Base-by-base conservation (phyloP, 2,888 invertebrate species). In the Dusona sp. region DNA sequence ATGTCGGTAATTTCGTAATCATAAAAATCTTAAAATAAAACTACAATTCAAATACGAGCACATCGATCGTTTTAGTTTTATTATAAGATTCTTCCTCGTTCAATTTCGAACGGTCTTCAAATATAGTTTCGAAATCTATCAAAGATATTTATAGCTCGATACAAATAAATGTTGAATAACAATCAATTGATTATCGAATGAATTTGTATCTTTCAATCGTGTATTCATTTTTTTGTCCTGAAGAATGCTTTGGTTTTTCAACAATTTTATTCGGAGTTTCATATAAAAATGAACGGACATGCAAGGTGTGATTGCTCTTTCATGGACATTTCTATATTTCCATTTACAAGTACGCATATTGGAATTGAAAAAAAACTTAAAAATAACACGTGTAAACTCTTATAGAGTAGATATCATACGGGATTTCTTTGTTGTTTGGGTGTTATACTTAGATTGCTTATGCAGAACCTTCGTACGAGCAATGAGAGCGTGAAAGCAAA, bases 401-500 rank as follows among this genome's bases (percentile, higher is more conserved):
- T 38, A 65, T 67, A 25, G n/a, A 22, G 25, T 77, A 45, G 64
- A 75, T 79, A 65, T 74, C 67, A 68, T 68, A 45, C 72, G 54
- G 78, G 79, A 86, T 78, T 86, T 82, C 68, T 84, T 84, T 81
- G 81, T 86, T 68, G 83, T 83, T 77, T 57, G 48, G 77, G 70
- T 54, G 79, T 45, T 42, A 75, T 72, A 73, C 16, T 75, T 70
- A 75, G 80, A 84, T 82, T 70, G 85, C 79, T 86, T 84, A 84
- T 86, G 87, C 89, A 88, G 88, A 92, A 91, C 93, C 93, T 92
- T 93, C 92, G 88, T 84, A 87, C 81, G 75, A 91, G 90, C 90
- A 93, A 93, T 93, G 93, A 92, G 93, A 93, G 93, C 93, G 92
- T 93, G 93, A 93, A 93, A 90, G 91, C 86, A 90, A 91, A 92